phyloP scores from a whole-genome alignment of 2,113 vertebrate species.

The Grantiella picta region DNA sequence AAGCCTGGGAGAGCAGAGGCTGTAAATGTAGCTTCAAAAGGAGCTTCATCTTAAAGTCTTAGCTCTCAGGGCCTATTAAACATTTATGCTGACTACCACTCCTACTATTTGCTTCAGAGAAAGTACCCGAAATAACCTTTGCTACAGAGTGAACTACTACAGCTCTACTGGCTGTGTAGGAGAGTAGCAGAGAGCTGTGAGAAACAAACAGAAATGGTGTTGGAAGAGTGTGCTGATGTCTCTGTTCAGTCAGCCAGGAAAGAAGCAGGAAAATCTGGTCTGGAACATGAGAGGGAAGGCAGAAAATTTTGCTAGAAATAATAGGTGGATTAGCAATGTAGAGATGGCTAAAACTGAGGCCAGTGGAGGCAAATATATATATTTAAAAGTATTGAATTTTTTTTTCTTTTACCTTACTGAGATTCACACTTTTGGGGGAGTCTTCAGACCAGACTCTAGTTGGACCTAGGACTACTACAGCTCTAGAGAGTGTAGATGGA shows the following conservation, averaged over 20 bases:
- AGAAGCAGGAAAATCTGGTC: conserved; percentile 31
- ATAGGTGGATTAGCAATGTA: not conserved
- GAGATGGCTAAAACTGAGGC: not conserved
- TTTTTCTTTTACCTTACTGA: not conserved
- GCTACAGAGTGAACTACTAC: conserved; percentile 47
- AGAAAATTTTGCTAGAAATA: not conserved
- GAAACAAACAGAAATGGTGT: conserved; percentile 36
- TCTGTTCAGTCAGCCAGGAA: not conserved
- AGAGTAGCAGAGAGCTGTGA: conserved; percentile 9
- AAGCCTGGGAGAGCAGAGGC: conserved; percentile 51
- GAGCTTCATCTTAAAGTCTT: conserved; percentile 59
- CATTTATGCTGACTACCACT: conserved; percentile 65
- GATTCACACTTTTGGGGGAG: not conserved
- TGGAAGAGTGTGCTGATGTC: not conserved
- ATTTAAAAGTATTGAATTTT: not conserved
- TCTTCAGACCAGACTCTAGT: not conserved
- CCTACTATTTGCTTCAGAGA: conserved; percentile 58
- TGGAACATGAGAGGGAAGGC: not conserved
- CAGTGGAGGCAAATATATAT: not conserved
- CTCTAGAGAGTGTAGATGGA: not conserved
- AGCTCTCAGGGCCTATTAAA: conserved; percentile 64
- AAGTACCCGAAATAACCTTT: conserved; percentile 63
- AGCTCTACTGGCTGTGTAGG: conserved; percentile 5
- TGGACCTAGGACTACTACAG: not conserved
- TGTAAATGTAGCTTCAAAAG: conserved; percentile 62